Percentiles rank a stretch among this genome's conserved stretches.
phyloP scores from a whole-genome alignment of 2,888 invertebrate species.

The Muscina levida region DNA sequence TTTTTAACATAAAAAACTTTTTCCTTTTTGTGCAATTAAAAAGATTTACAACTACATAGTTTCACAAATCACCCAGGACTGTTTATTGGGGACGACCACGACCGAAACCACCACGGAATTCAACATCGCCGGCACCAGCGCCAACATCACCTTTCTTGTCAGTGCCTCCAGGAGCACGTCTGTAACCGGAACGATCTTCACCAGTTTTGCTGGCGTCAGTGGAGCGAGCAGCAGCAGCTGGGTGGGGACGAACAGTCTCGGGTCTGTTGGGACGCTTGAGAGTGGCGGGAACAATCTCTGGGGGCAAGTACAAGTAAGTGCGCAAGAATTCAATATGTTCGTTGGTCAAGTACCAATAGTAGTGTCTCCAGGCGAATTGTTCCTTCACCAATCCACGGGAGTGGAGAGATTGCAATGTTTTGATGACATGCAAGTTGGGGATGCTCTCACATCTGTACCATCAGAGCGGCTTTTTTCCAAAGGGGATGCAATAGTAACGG shows the following conservation, averaged over 20 bases:
- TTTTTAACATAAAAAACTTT: too few relatives aligned
- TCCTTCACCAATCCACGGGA: constrained; percentile 99
- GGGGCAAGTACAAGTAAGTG: constrained; percentile 96
- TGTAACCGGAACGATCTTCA: constrained; percentile 91
- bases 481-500: too few relatives aligned
- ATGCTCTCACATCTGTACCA: too few relatives aligned
- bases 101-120: constrained; percentile 93
- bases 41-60: too few relatives aligned
- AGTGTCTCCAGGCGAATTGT: constrained; percentile 99
- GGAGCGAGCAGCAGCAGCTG: constrained; percentile 84
- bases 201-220: constrained; percentile 88
- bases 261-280: constrained; percentile 94
- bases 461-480: too few relatives aligned
- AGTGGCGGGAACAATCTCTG: constrained; percentile 99
- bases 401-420: constrained; percentile 87
- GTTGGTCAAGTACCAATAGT: constrained; percentile 98
- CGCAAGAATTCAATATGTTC: constrained; percentile 98
- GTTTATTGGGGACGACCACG: constrained; percentile 83
- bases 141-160: constrained; percentile 99
- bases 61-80: too few relatives aligned
- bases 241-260: constrained; percentile 91
- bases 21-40: too few relatives aligned
- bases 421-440: too few relatives aligned
- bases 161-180: constrained; percentile 88
- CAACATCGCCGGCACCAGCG: constrained; percentile 94